Evolutionary conservation across 2,888 invertebrate genomes (phyloP).

Genomic region (Pseudococcus longispinus): DNA sequence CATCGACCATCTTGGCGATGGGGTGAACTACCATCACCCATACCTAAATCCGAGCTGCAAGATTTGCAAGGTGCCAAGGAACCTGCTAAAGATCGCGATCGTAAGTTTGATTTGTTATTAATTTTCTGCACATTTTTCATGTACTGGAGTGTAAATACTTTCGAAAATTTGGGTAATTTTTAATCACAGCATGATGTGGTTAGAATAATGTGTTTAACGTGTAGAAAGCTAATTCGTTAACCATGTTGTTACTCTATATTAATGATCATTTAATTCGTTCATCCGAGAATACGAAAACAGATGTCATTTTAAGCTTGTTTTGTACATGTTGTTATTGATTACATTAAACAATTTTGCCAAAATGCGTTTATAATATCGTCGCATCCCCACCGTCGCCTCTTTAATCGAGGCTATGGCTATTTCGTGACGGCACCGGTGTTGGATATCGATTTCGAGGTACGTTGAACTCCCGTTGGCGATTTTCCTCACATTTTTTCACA

Average conservation of each 20-base stretch:
- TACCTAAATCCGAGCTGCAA: slow-evolving; percentile 61
- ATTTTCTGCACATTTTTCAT: neutral
- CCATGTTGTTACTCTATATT: neutral
- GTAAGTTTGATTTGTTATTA: slow-evolving; percentile 42
- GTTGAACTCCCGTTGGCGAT: neutral
- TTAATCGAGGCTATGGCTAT: neutral
- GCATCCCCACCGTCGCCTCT: neutral
- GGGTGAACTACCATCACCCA: slow-evolving; percentile 81
- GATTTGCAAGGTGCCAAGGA: slow-evolving; percentile 58
- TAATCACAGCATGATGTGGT: slow-evolving; percentile 12
- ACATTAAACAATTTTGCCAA: neutral
- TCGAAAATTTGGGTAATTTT: neutral
- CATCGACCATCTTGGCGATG: slow-evolving; percentile 77
- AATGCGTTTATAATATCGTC: slow-evolving; percentile 12
- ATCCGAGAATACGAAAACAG: slow-evolving; percentile 29
- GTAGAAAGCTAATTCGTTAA: neutral
- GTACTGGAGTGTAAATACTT: slow-evolving; percentile 40
- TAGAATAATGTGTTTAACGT: neutral
- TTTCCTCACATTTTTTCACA: neutral
- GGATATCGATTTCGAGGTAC: neutral
- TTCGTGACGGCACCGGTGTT: neutral
- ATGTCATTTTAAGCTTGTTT: slow-evolving; percentile 34
- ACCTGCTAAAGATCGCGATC: slow-evolving; percentile 57
- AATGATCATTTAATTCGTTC: slow-evolving; percentile 29
- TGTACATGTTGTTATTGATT: neutral